A percentile compares a stretch with the other conserved stretches of the same genome.
Conservation (phyloP, 2,888 invertebrate genomes). For the Sinelater perroti region DNA sequence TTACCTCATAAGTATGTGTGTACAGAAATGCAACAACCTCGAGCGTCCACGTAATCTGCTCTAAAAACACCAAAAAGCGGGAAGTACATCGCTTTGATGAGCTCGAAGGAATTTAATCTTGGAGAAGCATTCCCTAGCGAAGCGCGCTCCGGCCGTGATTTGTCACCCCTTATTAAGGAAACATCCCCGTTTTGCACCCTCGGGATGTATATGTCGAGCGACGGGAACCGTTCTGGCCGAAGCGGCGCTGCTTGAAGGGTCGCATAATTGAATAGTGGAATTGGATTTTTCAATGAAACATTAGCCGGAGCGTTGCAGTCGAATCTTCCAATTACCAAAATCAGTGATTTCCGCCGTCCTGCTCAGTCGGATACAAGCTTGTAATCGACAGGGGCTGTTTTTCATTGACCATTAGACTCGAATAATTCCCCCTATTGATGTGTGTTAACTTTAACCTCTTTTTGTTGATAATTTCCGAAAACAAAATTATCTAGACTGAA, state of each 20-base stretch:
- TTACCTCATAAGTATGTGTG: no score
- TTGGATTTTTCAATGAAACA: slow-evolving; percentile 27
- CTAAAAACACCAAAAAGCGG: slow-evolving; percentile 26
- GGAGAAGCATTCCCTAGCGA: slow-evolving; percentile 49
- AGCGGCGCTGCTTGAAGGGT: slow-evolving; percentile 33
- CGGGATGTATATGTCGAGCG: slow-evolving; percentile 45
- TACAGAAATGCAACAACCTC: no score
- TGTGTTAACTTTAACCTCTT: no score
- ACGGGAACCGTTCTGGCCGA: slow-evolving; percentile 38
- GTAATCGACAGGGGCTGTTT: no score
- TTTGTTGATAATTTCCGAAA: no score
- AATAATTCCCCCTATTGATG: no score
- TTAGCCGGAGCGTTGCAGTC: no score
- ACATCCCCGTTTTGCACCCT: slow-evolving; percentile 46
- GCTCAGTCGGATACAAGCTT: no score
- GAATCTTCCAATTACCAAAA: no score
- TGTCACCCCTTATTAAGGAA: slow-evolving; percentile 52
- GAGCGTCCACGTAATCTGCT: slow-evolving; percentile 12
- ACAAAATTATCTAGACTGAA: no score
- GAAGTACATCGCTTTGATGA: slow-evolving; percentile 49
- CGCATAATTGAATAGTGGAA: slow-evolving; percentile 34
- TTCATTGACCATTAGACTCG: no score
- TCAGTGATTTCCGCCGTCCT: no score
- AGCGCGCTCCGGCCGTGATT: slow-evolving; percentile 48
- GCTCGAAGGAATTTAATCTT: slow-evolving; percentile 51